Evolutionary conservation across 2,797 vertebrate genomes (phyloP).

Genomic region (Tympanoctomys barrerae): DNA sequence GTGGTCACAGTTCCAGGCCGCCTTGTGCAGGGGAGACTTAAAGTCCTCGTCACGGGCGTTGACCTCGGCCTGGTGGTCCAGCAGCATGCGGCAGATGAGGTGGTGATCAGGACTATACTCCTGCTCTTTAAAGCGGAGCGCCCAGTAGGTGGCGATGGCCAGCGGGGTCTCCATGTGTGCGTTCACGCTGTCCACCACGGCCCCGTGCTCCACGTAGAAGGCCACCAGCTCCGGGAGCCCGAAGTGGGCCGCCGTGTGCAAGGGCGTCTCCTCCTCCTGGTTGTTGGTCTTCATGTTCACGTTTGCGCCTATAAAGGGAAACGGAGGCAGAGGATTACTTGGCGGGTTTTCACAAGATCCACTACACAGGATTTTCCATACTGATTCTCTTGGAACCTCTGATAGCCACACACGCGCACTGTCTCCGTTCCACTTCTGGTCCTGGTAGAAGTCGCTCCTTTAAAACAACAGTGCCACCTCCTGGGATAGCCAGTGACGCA

Average conservation of each 20-base stretch:
- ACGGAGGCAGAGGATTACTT: background rate
- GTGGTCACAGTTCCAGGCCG: constrained; percentile 97
- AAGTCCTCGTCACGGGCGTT: constrained; percentile 94
- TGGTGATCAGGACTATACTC: constrained; percentile 94
- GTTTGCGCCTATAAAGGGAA: constrained; percentile 90
- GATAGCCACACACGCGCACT: rapidly evolving
- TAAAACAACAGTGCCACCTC: constrained; percentile 80
- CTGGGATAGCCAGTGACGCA: background rate
- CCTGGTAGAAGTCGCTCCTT: background rate
- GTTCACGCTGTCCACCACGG: constrained; percentile 91
- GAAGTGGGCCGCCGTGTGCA: constrained; percentile 93
- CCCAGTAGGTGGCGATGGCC: constrained; percentile 94
- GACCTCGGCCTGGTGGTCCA: constrained; percentile 93
- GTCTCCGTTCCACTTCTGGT: background rate
- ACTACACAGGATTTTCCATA: background rate
- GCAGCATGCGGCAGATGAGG: constrained; percentile 93
- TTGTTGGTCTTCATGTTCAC: constrained; percentile 92
- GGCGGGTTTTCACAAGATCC: background rate
- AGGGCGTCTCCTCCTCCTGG: constrained; percentile 93
- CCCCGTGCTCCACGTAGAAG: constrained; percentile 93
- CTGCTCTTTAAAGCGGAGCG: constrained; percentile 93
- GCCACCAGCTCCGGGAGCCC: constrained; percentile 93
- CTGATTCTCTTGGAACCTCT: background rate
- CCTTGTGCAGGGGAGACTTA: constrained; percentile 97
- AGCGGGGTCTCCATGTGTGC: constrained; percentile 93